Evolutionary conservation across 2,113 vertebrate genomes (phyloP), one percentile per base, ranked within the genome.

Genomic region (Sinocyclocheilus anshuiensis): DNA sequence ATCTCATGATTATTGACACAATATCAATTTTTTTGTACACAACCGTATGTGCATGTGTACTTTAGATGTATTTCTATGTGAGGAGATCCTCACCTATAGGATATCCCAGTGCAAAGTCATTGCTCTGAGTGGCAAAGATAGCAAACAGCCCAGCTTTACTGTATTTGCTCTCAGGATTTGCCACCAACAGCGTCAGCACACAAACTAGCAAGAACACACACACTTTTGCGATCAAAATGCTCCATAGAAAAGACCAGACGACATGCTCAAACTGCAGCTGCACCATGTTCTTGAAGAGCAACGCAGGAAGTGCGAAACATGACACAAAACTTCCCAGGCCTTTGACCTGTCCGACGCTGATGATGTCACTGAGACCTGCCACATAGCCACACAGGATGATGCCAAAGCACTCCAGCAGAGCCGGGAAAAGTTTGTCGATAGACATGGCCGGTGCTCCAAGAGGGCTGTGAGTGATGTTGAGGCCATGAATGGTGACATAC

Each of bases 281-380:
- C 87, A 99, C 98, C 98, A 99, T 99, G 91, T 99, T 99, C 93
- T 97, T 98, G 90, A 99, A 99, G 81, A 99, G 94, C 45, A 99
- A 92, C 45, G 97, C 97, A 0, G 98, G 98, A 85, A 99, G 96
- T 84, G 98, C 98, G 92, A 99, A 99, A 88, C 96, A 97, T 0
- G 98, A 99, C 89, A 99, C 97, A 87, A 99, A 99, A 92, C 96
- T 97, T 86, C 98, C 97, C 84, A 99, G 93, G 89, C 98, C 97
- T 93, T 97, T 98, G 24, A 96, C 95, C 92, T 99, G 97, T 86
- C 93, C 96, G 57, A 95, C 94, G 15, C 97, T 96, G 92, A 99
- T 97, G 82, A 99, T 90, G 81, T 97, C 96, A 74, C 95, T 94
- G 91, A 97, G 96, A 78, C 98, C 97, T 24, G 98, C 98, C 89